Base-by-base conservation (phyloP, 1,140 invertebrate species). In the Scaptomyza hsui region DNA sequence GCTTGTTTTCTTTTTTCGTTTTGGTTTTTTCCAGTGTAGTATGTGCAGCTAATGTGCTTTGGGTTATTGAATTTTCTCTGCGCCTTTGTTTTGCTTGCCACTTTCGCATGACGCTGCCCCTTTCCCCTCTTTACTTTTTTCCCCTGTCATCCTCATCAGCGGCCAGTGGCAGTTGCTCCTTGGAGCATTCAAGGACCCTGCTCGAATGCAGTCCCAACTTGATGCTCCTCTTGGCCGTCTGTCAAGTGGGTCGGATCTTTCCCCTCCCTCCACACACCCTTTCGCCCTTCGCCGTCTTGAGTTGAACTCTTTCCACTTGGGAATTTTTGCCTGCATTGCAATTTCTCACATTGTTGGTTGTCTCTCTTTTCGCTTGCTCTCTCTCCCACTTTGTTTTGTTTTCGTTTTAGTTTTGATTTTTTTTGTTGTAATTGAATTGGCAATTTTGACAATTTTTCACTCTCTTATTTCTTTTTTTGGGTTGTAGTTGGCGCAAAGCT, bases 391-490 rank as follows among this genome's bases (percentile, higher is more conserved):
- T n/a, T n/a, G n/a, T n/a, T 26, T 5, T 55, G 19, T 51, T 24
- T 39, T 12, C 15, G 32, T 26, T 26, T 47, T 37, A 7, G 2
- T 26, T 32, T 55, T 65, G 18, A 39, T 44, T 47, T 24, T 67
- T 49, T 49, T 44, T 62, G 41, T 69, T 62, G 56, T 77, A 81
- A 83, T 82, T 83, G 72, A 83, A 82, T 82, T 82, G 79, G 61
- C 79, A 83, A 82, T 82, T 83, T 78, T 62, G 48, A 63, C 65
- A 65, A 69, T 72, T 78, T 83, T 83, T 82, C 79, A 82, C 79
- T 78, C n/a, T 78, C 6, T 29, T 29, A 24, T 24, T 24, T 24
- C 6, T 4, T 4, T 82, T 80, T 67, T n/a, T n/a, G n/a, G n/a
- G n/a, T n/a, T 42, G 16, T 49, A 39, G 21, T 44, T 45, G 72